phyloP scores from a whole-genome alignment of 2,888 invertebrate species.

The Rhagophthalmus giganteus region DNA sequence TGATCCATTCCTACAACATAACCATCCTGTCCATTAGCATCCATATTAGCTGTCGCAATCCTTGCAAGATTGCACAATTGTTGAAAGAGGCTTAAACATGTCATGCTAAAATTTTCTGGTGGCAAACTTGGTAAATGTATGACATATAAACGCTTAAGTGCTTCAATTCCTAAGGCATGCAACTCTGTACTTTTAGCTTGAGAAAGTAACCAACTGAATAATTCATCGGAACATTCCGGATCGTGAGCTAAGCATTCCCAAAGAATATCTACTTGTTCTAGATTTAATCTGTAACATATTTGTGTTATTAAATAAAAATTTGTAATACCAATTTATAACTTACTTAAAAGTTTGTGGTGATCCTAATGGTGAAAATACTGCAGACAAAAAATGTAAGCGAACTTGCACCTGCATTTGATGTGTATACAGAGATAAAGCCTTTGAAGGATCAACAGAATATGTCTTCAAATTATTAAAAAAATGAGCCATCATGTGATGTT shows the following conservation, averaged over 20 bases:
- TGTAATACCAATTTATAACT: slow-evolving; percentile 30
- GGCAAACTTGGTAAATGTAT: slow-evolving; percentile 86
- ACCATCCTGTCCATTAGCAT: slow-evolving; percentile 51
- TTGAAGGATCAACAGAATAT: slow-evolving; percentile 60
- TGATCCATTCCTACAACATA: slow-evolving; percentile 89
- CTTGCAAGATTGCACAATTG: slow-evolving; percentile 87
- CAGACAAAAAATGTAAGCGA: slow-evolving; percentile 86
- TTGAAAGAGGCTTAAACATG: slow-evolving; percentile 87
- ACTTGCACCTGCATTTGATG: slow-evolving; percentile 91
- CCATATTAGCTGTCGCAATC: slow-evolving; percentile 73
- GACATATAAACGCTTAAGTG: slow-evolving; percentile 83
- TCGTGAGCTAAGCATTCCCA: slow-evolving; percentile 91
- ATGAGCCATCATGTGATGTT: slow-evolving; percentile 90
- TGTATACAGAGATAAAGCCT: slow-evolving; percentile 59
- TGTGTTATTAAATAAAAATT: no score
- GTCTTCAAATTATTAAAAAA: slow-evolving; percentile 86
- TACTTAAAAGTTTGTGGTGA: slow-evolving; percentile 86
- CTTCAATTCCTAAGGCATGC: slow-evolving; percentile 86
- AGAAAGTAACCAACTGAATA: slow-evolving; percentile 90
- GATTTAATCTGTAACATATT: slow-evolving; percentile 70
- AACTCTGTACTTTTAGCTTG: slow-evolving; percentile 91
- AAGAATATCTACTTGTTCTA: slow-evolving; percentile 87
- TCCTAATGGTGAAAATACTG: slow-evolving; percentile 86
- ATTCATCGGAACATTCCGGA: slow-evolving; percentile 84
- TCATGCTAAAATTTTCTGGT: slow-evolving; percentile 90